Evolutionary conservation across 1,140 invertebrate genomes (phyloP), one percentile per base, ranked within the genome.

Genomic region (Drosophila bocki): DNA sequence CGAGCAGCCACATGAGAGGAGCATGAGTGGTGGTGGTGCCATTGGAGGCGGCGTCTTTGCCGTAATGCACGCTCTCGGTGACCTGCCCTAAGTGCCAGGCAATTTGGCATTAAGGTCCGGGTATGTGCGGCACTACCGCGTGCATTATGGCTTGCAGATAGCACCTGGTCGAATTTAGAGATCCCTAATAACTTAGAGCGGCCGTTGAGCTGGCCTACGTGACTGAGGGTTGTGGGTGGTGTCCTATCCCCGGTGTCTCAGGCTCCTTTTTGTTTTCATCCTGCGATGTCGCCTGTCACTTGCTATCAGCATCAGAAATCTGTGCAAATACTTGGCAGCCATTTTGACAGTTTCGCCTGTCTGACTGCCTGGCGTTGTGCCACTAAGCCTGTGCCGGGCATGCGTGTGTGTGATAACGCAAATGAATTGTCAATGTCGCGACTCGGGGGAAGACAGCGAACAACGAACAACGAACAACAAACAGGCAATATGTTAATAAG

Each of bases 391-490:
- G 22, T 51, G 56, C 53, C 58, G 11, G 39, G 37, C 47, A n/a
- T 58, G 62, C 53, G 54, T 50, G 51, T 42, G 74, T 76, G 57
- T 80, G 84, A 83, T 80, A 83, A 70, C 76, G 74, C 75, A 78
- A 88, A 87, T 88, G 80, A 87, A 80, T 88, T 83, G 84, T 83
- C 83, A 86, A 86, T 86, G 82, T 56, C 76, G 70, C 65, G 84
- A 80, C 80, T 72, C 45, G 67, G 33, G 53, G 65, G 26, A 75
- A 80, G 71, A 74, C 64, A 83, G 32, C 50, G 78, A 54, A 80
- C 80, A 77, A 84, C 77, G 78, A 54, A 80, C 80, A 77, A 84
- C 77, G 76, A 63, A 80, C 74, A 80, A 33, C 67, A 59, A 64
- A 75, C 82, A 78, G 48, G 33, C 48, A 68, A 87, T 87, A 87